Conservation (phyloP, 2,797 vertebrate genomes). For the Nasua narica region DNA sequence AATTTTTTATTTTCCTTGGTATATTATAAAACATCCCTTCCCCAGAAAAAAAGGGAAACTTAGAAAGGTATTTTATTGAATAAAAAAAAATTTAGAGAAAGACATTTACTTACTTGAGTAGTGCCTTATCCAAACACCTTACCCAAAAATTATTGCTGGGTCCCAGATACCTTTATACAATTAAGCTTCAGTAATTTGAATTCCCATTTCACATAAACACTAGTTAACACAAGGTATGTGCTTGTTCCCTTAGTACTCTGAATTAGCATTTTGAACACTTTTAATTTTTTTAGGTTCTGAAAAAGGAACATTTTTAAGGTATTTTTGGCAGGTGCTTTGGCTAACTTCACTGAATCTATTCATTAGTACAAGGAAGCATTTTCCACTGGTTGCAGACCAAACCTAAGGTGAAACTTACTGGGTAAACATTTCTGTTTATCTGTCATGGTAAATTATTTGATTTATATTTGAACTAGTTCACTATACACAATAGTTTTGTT, state of each 20-base stretch:
- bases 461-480: neutral
- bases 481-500: neutral
- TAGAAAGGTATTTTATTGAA: slow-evolving; percentile 8
- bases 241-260: slow-evolving; percentile 35
- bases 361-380: slow-evolving; percentile 65
- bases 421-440: slow-evolving; percentile 57
- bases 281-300: slow-evolving; percentile 41
- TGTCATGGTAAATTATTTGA: slow-evolving; percentile 44
- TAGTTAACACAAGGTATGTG: slow-evolving; percentile 27
- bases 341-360: slow-evolving; percentile 61
- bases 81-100: neutral
- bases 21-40: neutral
- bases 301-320: slow-evolving; percentile 52
- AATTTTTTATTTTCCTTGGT: neutral
- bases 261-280: slow-evolving; percentile 59
- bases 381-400: slow-evolving; percentile 3
- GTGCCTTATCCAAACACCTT: slow-evolving; percentile 1
- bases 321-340: slow-evolving; percentile 70
- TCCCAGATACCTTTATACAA: slow-evolving; percentile 20
- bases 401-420: slow-evolving; percentile 16
- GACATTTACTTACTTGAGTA: neutral
- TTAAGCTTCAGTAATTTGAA: slow-evolving; percentile 43
- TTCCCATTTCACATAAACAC: slow-evolving; percentile 41
- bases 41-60: neutral
- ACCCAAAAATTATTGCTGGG: neutral